Evolutionary conservation across 2,113 vertebrate genomes (phyloP).

Genomic region (Lampris megalopsis): DNA sequence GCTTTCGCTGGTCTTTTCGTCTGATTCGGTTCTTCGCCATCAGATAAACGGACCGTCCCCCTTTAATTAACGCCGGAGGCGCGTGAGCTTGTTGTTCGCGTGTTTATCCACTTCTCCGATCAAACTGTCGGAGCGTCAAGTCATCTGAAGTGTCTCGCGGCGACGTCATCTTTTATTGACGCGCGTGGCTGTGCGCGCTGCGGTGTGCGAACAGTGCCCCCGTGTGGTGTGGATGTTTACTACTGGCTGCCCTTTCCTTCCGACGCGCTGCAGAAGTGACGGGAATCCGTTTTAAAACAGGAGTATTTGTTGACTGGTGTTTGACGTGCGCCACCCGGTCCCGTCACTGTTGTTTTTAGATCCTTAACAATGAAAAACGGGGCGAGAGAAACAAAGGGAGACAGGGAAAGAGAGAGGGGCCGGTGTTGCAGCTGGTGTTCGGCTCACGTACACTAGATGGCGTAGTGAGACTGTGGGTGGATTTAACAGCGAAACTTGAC

Average conservation of each 20-base stretch:
- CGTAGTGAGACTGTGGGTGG: conserved; percentile 19
- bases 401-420: neutral
- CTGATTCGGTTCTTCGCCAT: too few relatives aligned
- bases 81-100: too few relatives aligned
- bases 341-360: neutral
- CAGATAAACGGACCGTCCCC: too few relatives aligned
- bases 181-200: neutral
- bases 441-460: conserved; percentile 58
- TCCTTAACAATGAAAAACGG: neutral
- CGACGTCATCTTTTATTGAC: neutral
- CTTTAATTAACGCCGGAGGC: too few relatives aligned
- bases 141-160: neutral
- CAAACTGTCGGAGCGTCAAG: neutral
- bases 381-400: neutral
- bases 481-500: neutral
- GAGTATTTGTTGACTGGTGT: neutral
- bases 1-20: too few relatives aligned
- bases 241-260: too few relatives aligned
- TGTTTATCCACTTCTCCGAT: too few relatives aligned
- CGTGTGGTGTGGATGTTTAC: conserved; percentile 48
- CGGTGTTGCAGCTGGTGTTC: neutral
- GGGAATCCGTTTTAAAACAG: too few relatives aligned
- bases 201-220: conserved; percentile 51
- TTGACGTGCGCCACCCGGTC: neutral
- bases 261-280: too few relatives aligned